phyloP scores from a whole-genome alignment of 2,888 invertebrate genomes.

The Lycia hirtaria region DNA sequence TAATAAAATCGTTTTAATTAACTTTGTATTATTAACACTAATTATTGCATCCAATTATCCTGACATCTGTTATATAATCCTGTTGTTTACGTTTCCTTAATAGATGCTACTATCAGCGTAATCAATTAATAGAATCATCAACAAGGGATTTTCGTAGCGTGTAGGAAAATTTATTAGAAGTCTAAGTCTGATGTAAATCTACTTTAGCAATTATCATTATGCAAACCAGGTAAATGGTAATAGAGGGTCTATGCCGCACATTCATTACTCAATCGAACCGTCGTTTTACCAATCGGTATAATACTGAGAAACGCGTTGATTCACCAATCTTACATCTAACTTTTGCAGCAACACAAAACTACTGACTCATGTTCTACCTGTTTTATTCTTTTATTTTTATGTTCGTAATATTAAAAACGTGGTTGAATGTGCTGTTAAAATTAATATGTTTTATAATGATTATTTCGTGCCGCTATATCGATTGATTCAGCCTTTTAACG shows the following conservation, averaged over 20 bases:
- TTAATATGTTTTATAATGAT: conserved; percentile 3
- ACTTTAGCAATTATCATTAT: not conserved
- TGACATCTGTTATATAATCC: no score
- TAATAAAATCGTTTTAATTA: no score
- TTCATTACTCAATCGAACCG: conserved; percentile 21
- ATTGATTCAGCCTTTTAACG: conserved; percentile 1
- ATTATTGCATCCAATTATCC: no score
- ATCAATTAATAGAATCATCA: not conserved
- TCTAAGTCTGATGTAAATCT: not conserved
- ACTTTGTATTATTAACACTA: no score
- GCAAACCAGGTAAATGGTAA: not conserved
- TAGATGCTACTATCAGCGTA: not conserved
- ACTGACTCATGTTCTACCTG: conserved; percentile 30
- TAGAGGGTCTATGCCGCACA: not conserved
- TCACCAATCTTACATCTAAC: conserved; percentile 26
- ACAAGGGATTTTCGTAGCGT: not conserved
- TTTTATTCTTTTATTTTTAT: conserved; percentile 15
- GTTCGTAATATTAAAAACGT: conserved; percentile 8
- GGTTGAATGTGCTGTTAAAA: conserved; percentile 1
- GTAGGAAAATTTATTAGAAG: not conserved
- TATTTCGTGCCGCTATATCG: conserved; percentile 4
- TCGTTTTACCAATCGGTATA: conserved; percentile 19
- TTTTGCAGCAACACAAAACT: conserved; percentile 18
- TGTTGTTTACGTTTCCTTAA: not conserved
- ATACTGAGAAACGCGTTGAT: conserved; percentile 36